A percentile compares a stretch with the other conserved stretches of the same genome.
Conservation (phyloP, 2,113 vertebrate genomes). For the Myiozetetes cayanensis region DNA sequence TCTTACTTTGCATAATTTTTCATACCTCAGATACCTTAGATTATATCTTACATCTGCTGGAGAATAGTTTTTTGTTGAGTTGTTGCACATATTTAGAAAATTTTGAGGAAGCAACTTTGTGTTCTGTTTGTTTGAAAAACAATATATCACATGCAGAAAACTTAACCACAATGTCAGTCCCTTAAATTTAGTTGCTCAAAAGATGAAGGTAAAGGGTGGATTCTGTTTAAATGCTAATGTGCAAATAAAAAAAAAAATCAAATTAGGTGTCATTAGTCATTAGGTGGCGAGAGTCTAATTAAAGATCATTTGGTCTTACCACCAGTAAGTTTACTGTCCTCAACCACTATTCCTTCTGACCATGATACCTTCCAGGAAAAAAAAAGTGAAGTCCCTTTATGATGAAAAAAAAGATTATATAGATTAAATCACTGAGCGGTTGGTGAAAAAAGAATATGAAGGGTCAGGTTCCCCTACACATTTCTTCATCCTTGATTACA, state of each 20-base stretch:
- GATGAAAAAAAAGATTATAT: background rate
- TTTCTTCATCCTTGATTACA: background rate
- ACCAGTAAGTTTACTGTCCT: background rate
- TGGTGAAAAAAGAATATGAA: background rate
- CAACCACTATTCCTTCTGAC: background rate
- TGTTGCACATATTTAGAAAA: background rate
- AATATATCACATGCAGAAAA: background rate
- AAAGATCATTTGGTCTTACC: background rate
- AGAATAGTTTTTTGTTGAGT: background rate
- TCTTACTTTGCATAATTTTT: background rate
- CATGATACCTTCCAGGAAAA: background rate
- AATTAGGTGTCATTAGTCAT: background rate
- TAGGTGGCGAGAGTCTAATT: background rate
- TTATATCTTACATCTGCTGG: background rate
- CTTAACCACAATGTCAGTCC: background rate
- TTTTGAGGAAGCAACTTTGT: background rate
- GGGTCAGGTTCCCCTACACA: background rate
- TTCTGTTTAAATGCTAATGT: background rate
- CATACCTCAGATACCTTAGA: background rate
- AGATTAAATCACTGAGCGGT: background rate
- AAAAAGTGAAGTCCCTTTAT: background rate
- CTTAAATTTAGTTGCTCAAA: background rate
- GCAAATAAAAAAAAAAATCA: background rate
- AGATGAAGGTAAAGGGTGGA: background rate
- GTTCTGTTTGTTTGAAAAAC: background rate